Evolutionary conservation across 2,888 invertebrate species (phyloP).

Genomic region (Cyaniris semiargus): DNA sequence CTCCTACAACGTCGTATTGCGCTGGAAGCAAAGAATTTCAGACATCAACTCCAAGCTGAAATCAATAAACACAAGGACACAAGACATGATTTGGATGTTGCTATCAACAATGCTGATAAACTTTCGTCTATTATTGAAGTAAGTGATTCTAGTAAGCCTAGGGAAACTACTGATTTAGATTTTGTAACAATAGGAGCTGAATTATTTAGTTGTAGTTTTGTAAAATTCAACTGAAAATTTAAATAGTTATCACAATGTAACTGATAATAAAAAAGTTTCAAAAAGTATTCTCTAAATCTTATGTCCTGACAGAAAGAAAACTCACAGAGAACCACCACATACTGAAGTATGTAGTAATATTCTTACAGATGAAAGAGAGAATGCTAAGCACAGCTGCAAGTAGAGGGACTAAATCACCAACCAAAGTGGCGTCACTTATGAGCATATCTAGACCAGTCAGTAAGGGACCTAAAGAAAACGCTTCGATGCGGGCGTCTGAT

Average conservation of each 20-base stretch:
- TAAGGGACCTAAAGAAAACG: conserved; percentile 49
- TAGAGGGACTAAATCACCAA: conserved; percentile 60
- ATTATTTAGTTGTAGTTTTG: background rate
- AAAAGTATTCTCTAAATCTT: no score
- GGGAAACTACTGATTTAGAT: background rate
- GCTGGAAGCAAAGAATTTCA: conserved; percentile 87
- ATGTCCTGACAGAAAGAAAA: no score
- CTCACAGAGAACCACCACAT: no score
- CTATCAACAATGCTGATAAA: conserved; percentile 81
- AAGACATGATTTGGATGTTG: conserved; percentile 83
- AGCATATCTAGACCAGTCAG: conserved; percentile 47
- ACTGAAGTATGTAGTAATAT: no score
- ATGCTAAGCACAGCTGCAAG: conserved; percentile 64
- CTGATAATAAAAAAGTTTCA: no score
- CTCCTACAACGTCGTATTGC: conserved; percentile 85
- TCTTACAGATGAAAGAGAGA: conserved; percentile 68
- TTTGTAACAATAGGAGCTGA: background rate
- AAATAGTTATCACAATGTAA: no score
- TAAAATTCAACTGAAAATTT: no score
- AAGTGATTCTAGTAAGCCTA: background rate
- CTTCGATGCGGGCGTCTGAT: conserved; percentile 44
- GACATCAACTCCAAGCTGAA: conserved; percentile 85
- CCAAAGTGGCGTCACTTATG: conserved; percentile 49
- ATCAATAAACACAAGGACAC: conserved; percentile 85
- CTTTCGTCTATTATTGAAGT: conserved; percentile 82